phyloP scores from a whole-genome alignment of 1,140 invertebrate species.

The Parapsyche elsis region DNA sequence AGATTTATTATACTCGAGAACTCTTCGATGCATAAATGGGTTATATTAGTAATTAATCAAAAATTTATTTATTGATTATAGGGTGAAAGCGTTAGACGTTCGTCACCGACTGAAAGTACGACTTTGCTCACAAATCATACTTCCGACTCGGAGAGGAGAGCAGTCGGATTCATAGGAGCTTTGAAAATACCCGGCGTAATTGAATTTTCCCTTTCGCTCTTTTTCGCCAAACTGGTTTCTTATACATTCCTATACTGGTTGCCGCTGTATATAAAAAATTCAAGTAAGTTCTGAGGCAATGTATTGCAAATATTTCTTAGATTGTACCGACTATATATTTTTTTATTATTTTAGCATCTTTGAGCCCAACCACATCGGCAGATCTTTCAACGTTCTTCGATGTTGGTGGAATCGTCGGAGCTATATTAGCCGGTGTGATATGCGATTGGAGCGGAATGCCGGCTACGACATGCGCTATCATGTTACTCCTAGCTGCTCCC shows the following conservation, averaged over 20 bases:
- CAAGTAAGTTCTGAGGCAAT: constrained; percentile 73
- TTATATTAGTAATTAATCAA: neutral
- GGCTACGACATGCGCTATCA: constrained; percentile 84
- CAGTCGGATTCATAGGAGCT: constrained; percentile 84
- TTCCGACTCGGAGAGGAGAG: constrained; percentile 58
- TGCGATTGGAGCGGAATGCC: constrained; percentile 87
- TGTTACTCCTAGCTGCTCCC: constrained; percentile 85
- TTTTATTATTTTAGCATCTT: constrained; percentile 73
- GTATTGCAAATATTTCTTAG: too few species aligned
- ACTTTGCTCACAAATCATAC: constrained; percentile 57
- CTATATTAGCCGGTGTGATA: constrained; percentile 87
- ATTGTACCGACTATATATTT: too few species aligned
- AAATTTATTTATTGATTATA: constrained; percentile 22
- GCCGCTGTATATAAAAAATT: constrained; percentile 87
- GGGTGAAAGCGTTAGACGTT: neutral
- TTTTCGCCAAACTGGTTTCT: constrained; percentile 97
- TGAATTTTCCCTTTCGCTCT: constrained; percentile 93
- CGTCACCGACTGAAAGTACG: constrained; percentile 59
- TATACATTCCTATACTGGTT: constrained; percentile 98
- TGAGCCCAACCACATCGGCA: constrained; percentile 78
- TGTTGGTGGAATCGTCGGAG: constrained; percentile 88
- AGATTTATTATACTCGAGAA: too few species aligned
- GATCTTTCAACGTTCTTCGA: constrained; percentile 92
- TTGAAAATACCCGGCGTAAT: constrained; percentile 91
- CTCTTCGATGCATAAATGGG: too few species aligned